Conservation (phyloP, 1,140 invertebrate species). For the Lepeophtheirus salmonis region DNA sequence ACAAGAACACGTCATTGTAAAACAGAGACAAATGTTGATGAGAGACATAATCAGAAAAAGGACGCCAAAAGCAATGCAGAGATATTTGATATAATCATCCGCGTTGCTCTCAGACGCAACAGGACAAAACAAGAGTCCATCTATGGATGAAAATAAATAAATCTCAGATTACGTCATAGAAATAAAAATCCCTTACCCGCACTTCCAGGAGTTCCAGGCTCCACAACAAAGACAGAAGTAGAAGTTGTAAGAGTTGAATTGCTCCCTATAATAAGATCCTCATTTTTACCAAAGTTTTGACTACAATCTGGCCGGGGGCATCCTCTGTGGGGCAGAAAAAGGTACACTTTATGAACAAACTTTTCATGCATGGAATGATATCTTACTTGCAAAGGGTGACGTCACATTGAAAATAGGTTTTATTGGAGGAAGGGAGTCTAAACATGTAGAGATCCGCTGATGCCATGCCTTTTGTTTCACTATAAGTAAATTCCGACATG, state of each 20-base stretch:
- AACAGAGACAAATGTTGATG: slow-evolving; percentile 83
- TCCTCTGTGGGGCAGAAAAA: too few species aligned
- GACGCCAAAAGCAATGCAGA: slow-evolving; percentile 68
- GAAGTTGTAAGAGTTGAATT: slow-evolving; percentile 56
- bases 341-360: too few species aligned
- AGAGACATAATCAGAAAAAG: slow-evolving; percentile 82
- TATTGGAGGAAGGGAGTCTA: slow-evolving; percentile 47
- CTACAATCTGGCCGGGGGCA: too few species aligned
- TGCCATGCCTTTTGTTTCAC: slow-evolving; percentile 41
- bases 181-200: neutral
- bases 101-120: slow-evolving; percentile 30
- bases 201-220: slow-evolving; percentile 39
- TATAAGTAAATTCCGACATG: slow-evolving; percentile 39
- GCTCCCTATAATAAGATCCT: too few species aligned
- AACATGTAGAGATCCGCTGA: slow-evolving; percentile 60
- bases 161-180: neutral
- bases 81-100: slow-evolving; percentile 67
- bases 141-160: neutral
- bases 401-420: slow-evolving; percentile 61
- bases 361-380: too few species aligned
- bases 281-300: too few species aligned
- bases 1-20: slow-evolving; percentile 80
- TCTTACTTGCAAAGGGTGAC: slow-evolving; percentile 45
- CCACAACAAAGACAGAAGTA: slow-evolving; percentile 60
- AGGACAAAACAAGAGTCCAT: neutral